Percentiles rank a stretch among this genome's conserved stretches.
phyloP scores from a whole-genome alignment of 2,113 vertebrate genomes.

The Alces alces region DNA sequence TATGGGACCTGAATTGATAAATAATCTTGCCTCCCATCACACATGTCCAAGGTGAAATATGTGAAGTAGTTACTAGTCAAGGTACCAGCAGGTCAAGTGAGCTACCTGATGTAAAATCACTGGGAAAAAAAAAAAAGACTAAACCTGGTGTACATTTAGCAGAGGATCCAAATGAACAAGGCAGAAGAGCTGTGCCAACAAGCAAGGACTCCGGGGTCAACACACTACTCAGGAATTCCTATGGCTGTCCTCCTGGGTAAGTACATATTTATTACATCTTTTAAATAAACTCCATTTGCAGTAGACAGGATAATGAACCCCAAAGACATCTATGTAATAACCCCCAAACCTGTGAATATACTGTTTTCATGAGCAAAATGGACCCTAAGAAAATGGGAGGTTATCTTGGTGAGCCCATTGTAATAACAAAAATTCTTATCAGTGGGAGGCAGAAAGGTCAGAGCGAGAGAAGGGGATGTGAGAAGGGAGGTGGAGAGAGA shows the following conservation, averaged over 20 bases:
- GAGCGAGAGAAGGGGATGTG: neutral
- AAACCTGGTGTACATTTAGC: neutral
- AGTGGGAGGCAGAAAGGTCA: neutral
- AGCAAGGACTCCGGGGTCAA: neutral
- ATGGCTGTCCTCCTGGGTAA: neutral
- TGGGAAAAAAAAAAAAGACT: neutral
- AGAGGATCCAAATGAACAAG: neutral
- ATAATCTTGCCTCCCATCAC: neutral
- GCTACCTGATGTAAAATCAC: neutral
- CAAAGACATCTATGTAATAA: neutral
- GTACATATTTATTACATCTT: neutral
- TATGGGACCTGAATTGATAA: neutral
- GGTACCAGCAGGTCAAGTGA: neutral
- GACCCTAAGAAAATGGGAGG: neutral
- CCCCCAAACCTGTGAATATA: neutral
- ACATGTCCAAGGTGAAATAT: neutral
- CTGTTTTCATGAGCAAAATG: neutral
- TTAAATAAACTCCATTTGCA: neutral
- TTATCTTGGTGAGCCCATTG: neutral
- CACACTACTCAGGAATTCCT: neutral
- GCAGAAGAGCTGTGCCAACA: neutral
- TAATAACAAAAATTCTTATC: neutral
- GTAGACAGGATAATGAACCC: neutral
- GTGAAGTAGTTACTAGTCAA: neutral
- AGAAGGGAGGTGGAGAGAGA: neutral